Conservation (phyloP, 2,797 vertebrate species). For the Uromys caudimaculatus region DNA sequence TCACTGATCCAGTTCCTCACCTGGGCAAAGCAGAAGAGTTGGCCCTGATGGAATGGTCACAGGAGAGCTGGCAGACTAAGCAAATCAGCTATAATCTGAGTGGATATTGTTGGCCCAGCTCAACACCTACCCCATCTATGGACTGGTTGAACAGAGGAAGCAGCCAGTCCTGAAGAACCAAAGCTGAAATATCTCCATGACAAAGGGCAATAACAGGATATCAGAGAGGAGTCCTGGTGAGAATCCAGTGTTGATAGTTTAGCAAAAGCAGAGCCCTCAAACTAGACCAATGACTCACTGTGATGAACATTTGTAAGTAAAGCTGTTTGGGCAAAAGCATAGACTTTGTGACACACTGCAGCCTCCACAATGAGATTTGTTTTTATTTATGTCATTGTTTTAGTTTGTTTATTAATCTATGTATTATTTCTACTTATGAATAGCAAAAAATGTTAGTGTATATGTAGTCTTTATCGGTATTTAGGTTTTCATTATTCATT, state of each 20-base stretch:
- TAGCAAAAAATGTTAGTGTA: neutral
- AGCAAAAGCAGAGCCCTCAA: neutral
- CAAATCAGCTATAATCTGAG: neutral
- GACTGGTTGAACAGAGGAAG: too few species aligned
- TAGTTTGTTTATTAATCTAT: neutral
- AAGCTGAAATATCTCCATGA: neutral
- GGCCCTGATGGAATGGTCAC: neutral
- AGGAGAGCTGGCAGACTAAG: neutral
- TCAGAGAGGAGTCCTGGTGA: neutral
- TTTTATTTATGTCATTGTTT: neutral
- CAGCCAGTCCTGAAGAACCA: neutral
- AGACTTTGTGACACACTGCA: neutral
- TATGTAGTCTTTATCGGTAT: neutral
- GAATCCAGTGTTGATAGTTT: neutral
- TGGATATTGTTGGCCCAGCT: too few species aligned
- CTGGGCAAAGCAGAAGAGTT: neutral
- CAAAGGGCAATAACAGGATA: neutral
- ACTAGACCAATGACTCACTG: neutral
- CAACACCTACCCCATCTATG: too few species aligned
- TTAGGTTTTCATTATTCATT: neutral
- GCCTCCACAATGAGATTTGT: neutral
- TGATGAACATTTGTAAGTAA: too few species aligned
- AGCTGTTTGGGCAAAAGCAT: too few species aligned
- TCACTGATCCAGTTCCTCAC: neutral
- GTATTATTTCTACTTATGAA: neutral